Evolutionary conservation across 2,888 invertebrate genomes (phyloP).

Genomic region (Leucophora obtusa): DNA sequence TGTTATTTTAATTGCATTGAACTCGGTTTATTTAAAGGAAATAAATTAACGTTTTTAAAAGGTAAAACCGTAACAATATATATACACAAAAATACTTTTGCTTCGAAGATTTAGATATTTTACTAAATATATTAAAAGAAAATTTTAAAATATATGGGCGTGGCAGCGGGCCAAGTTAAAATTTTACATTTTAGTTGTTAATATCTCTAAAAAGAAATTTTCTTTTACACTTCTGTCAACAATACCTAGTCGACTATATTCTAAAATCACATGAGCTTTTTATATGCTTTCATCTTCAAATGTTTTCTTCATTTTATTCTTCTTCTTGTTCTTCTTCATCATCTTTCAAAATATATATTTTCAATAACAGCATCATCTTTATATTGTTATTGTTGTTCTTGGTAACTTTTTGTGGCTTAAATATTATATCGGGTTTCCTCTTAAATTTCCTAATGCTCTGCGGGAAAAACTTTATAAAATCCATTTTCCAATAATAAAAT

Average conservation of each 20-base stretch:
- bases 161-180: no score
- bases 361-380: conserved; percentile 3
- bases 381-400: conserved; percentile 5
- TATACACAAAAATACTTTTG: no score
- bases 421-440: conserved; percentile 13
- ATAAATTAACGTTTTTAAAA: no score
- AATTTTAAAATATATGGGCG: no score
- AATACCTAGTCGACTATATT: conserved; percentile 33
- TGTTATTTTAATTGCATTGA: no score
- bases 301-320: background rate
- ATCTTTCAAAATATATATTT: background rate
- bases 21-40: no score
- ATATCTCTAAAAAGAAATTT: background rate
- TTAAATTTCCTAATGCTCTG: conserved; percentile 43
- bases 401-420: conserved; percentile 21
- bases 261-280: conserved; percentile 21
- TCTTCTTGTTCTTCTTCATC: background rate
- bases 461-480: conserved; percentile 51
- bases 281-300: background rate
- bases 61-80: no score
- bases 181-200: no score
- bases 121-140: no score
- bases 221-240: background rate
- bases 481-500: conserved; percentile 53
- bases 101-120: no score